Percentiles rank a stretch among this genome's conserved stretches.
These are phyloP conservation scores for Oceanodroma tethys DNA, from an alignment of 2,113 vertebrate genomes.

Conservation along the genomic window DNA sequence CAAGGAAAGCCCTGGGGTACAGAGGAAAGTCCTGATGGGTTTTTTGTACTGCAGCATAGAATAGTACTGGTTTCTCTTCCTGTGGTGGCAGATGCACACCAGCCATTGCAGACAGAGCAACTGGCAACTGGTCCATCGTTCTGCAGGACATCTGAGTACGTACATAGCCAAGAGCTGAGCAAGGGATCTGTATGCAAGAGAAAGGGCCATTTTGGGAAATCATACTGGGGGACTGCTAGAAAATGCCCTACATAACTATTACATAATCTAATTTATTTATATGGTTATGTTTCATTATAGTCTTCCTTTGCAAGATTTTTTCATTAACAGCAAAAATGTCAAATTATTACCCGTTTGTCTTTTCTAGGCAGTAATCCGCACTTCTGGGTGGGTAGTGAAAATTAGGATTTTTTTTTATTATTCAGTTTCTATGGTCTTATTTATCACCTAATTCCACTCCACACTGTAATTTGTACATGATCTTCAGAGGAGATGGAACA, in stretches of 20 bases:
- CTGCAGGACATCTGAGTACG: background rate
- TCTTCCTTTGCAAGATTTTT: background rate
- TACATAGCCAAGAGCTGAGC: background rate
- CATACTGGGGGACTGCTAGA: background rate
- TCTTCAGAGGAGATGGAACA: background rate
- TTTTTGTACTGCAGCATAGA: background rate
- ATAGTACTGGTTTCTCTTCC: background rate
- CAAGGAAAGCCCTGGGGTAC: background rate
- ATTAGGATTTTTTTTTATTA: background rate
- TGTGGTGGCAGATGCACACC: background rate
- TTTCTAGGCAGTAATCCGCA: background rate
- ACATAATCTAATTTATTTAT: background rate
- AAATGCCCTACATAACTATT: background rate
- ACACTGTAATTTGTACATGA: background rate
- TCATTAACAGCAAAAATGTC: background rate
- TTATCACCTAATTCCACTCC: background rate
- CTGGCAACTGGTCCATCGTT: background rate
- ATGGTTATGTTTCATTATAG: background rate
- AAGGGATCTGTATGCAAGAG: background rate
- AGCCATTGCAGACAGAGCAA: background rate
- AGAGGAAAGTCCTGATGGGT: background rate
- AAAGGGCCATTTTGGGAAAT: background rate
- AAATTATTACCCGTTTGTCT: background rate
- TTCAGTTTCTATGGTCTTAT: background rate
- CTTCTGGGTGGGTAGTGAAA: background rate